Percentiles rank a stretch among this genome's conserved stretches.
Evolutionary conservation across 2,888 invertebrate genomes (phyloP).

Genomic region (Erannis defoliaria): DNA sequence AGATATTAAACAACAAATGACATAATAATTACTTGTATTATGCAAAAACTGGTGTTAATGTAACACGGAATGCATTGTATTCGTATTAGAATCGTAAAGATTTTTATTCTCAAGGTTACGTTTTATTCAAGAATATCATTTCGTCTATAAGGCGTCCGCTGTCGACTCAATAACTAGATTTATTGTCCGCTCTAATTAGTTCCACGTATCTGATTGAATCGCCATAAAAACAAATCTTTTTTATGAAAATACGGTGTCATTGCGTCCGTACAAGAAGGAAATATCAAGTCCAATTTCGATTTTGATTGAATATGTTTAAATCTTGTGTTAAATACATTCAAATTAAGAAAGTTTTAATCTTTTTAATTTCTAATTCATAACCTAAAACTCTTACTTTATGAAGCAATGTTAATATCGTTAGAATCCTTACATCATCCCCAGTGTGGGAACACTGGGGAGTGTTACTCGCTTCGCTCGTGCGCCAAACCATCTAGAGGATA

Average conservation of each 20-base stretch:
- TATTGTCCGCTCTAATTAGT: constrained; percentile 32
- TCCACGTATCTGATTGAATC: constrained; percentile 30
- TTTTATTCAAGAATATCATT: constrained; percentile 16
- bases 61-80: constrained; percentile 32
- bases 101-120: constrained; percentile 32
- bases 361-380: no score
- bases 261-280: not conserved
- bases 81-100: constrained; percentile 18
- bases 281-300: not conserved
- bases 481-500: no score
- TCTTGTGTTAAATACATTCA: no score
- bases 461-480: no score
- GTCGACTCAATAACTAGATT: constrained; percentile 33
- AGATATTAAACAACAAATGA: constrained; percentile 17
- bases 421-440: no score
- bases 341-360: no score
- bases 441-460: no score
- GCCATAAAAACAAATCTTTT: constrained; percentile 25
- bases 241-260: constrained; percentile 5
- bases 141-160: constrained; percentile 21
- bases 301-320: no score
- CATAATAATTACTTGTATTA: constrained; percentile 15
- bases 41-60: constrained; percentile 22
- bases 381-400: no score
- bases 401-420: no score